Evolutionary conservation across 2,888 invertebrate genomes (phyloP), one percentile per base, ranked within the genome.

Genomic region (Diplolepis rosae): DNA sequence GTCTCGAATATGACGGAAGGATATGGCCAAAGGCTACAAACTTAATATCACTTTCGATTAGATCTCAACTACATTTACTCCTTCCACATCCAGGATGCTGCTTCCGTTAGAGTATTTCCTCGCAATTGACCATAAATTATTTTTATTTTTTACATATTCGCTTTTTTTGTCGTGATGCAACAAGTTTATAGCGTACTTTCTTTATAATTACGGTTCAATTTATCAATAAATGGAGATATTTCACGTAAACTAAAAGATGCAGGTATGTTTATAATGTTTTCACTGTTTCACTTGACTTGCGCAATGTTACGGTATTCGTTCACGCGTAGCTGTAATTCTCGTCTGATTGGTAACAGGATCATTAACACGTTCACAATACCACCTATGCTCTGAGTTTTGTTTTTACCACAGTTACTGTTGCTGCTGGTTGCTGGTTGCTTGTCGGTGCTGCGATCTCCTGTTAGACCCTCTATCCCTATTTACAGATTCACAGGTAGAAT

Each of bases 1-100:
- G 18, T 18, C 18, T 18, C 6, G 45, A 45, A 45, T 45, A 18
- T 9, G 45, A 45, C 45, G 45, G 18, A 45, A 45, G 45, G 45
- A 45, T 45, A 45, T 45, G 18, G 45, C 7, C 15, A 7, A 45
- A n/a, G 45, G 45, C 45, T 18, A 45, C 27, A 51, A 68, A 68
- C 68, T 71, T 71, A 71, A 73, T 73, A 73, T 73, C 70, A 68
- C 66, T 71, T 71, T 73, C 70, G 73, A 70, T 70, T 71, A 73
- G 68, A 42, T 42, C 42, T 42, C n/a, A 42, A 15, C 42, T 42
- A 42, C 42, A 15, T 42, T 4, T 42, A 42, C 7, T 18, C 18
- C 42, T 45, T 45, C 42, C n/a, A 45, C 42, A 45, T 45, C 15
- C n/a, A 45, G 42, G 42, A 45, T 18, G 45, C 18, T 45, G 6